Conservation (phyloP, 2,797 vertebrate genomes). For the Peromyscus nudipes region DNA sequence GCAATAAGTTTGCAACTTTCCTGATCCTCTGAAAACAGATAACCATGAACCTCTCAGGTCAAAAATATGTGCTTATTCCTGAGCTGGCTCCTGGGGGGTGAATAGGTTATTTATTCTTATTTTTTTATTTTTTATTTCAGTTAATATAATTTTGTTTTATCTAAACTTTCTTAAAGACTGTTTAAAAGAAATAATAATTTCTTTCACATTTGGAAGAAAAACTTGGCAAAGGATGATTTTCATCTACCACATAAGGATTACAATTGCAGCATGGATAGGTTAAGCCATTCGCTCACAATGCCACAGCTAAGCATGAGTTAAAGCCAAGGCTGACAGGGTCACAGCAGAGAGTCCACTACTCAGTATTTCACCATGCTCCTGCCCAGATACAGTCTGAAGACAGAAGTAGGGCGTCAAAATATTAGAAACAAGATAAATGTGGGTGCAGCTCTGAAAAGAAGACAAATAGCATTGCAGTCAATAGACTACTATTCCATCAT, state of each 20-base stretch:
- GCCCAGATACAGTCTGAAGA: slow-evolving; percentile 19
- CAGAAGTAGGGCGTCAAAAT: slow-evolving; percentile 11
- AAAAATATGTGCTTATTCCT: slow-evolving; percentile 1
- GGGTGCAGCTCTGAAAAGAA: neutral
- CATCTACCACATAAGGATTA: neutral
- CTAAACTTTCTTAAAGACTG: neutral
- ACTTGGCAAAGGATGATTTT: neutral
- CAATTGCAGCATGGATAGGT: neutral
- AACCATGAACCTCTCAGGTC: neutral
- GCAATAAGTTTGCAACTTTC: neutral
- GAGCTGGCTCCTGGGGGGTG: neutral
- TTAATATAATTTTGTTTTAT: neutral
- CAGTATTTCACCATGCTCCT: neutral
- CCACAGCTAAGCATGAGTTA: neutral
- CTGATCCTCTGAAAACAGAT: neutral
- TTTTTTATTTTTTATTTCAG: neutral
- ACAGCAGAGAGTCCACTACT: accelerated
- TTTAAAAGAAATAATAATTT: slow-evolving; percentile 53
- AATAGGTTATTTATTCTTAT: neutral
- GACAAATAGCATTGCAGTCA: neutral
- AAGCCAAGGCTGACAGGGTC: neutral
- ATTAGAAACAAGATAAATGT: neutral
- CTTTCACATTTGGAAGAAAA: neutral
- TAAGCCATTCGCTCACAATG: neutral
- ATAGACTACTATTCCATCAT: neutral